A percentile compares a stretch with the other conserved stretches of the same genome.
phyloP scores from a whole-genome alignment of 2,113 vertebrate genomes.

The Gavia stellata region DNA sequence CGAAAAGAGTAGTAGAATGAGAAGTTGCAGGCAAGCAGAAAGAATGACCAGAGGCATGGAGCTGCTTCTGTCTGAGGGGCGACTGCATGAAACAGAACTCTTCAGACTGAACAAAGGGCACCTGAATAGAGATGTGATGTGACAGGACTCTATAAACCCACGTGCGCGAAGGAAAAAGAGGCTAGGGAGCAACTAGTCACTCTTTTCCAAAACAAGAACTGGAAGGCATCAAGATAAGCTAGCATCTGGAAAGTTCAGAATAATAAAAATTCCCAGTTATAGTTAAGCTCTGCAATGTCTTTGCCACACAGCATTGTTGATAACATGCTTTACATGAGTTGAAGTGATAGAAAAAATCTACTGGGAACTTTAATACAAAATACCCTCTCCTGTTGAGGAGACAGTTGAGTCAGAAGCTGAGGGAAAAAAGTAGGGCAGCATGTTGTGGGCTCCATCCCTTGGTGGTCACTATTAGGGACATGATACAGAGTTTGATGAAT shows the following conservation, averaged over 20 bases:
- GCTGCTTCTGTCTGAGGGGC: neutral
- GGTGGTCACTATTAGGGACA: neutral
- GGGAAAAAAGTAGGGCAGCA: neutral
- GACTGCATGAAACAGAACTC: neutral
- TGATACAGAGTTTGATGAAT: neutral
- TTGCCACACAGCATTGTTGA: neutral
- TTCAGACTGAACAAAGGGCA: neutral
- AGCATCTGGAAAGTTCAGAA: neutral
- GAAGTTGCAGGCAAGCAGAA: neutral
- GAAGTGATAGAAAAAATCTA: neutral
- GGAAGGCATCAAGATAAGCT: neutral
- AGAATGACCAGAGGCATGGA: neutral
- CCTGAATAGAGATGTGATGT: neutral
- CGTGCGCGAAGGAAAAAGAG: neutral
- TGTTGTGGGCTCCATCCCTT: neutral
- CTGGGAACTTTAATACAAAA: neutral
- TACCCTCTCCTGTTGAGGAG: neutral
- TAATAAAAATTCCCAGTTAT: neutral
- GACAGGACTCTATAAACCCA: neutral
- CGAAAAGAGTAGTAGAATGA: neutral
- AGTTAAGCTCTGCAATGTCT: neutral
- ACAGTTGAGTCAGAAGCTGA: neutral
- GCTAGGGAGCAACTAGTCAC: neutral
- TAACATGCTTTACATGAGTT: neutral
- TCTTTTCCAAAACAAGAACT: neutral